phyloP scores from a whole-genome alignment of 2,888 invertebrate genomes.

The Hypomecis punctinalis region DNA sequence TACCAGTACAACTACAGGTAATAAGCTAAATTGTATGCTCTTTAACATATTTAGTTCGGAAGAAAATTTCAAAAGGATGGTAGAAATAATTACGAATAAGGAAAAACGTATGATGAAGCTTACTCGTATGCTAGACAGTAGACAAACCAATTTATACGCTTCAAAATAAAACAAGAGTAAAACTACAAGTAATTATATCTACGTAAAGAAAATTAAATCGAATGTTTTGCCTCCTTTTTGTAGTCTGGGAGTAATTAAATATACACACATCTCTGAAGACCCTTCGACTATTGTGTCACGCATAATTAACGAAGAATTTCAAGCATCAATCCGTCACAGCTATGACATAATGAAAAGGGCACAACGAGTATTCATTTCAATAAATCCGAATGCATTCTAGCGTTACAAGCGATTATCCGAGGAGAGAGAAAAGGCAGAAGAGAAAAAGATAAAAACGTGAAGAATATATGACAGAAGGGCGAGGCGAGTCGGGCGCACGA shows the following conservation, averaged over 20 bases:
- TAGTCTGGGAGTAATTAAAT: neutral
- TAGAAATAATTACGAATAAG: neutral
- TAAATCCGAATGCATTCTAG: constrained; percentile 73
- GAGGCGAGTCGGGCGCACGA: constrained; percentile 70
- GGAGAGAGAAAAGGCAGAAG: constrained; percentile 54
- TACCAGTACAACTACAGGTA: neutral
- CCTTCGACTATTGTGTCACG: constrained; percentile 2
- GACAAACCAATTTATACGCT: no score
- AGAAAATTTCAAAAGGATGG: neutral
- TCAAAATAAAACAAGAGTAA: no score
- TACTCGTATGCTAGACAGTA: no score
- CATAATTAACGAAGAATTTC: constrained; percentile 16
- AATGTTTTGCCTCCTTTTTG: no score
- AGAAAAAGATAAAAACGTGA: constrained; percentile 51
- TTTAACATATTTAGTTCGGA: neutral
- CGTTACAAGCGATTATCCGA: constrained; percentile 80
- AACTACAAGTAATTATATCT: no score
- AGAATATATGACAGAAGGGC: constrained; percentile 63
- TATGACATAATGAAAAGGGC: constrained; percentile 16
- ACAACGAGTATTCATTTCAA: constrained; percentile 66
- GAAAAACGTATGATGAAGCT: no score
- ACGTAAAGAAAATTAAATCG: no score
- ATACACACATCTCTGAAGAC: neutral
- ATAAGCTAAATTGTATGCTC: neutral
- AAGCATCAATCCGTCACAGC: constrained; percentile 15